Evolutionary conservation across 1,140 invertebrate genomes (phyloP).

Genomic region (Pachypeltis micranthus): DNA sequence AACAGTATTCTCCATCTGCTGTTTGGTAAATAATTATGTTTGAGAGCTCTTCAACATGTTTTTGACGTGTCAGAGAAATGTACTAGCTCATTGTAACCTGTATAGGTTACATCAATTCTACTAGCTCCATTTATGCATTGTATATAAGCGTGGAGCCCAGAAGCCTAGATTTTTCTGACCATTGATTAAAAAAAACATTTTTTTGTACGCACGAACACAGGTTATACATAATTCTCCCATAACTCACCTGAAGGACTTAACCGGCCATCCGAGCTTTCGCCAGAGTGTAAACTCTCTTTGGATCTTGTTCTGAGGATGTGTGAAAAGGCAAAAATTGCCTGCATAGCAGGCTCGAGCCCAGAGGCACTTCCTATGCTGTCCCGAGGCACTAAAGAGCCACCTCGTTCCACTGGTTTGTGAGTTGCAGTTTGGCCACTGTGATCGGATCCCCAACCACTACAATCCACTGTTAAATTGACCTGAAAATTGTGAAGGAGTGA

Average conservation of each 20-base stretch:
- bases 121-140: too few species aligned
- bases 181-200: not conserved
- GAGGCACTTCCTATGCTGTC: conserved; percentile 29
- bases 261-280: conserved; percentile 24
- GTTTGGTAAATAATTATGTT: too few species aligned
- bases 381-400: conserved; percentile 20
- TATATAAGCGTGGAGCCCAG: too few species aligned
- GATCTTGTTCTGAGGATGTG: conserved; percentile 31
- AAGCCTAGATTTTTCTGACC: not conserved
- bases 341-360: conserved; percentile 32
- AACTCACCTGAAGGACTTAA: conserved; percentile 19
- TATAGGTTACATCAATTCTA: too few species aligned
- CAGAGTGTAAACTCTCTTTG: conserved; percentile 29
- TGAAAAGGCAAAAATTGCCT: conserved; percentile 32
- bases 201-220: not conserved
- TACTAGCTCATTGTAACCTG: too few species aligned
- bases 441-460: conserved; percentile 25
- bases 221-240: too few species aligned
- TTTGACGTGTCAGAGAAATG: too few species aligned
- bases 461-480: conserved; percentile 36
- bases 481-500: conserved; percentile 18
- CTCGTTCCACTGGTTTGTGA: conserved; percentile 12
- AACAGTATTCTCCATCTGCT: too few species aligned
- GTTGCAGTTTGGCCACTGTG: conserved; percentile 13
- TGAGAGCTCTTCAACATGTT: too few species aligned